These are phyloP conservation scores for Nycteola revayana DNA, from an alignment of 2,888 invertebrate genomes.

Conservation along the genomic window DNA sequence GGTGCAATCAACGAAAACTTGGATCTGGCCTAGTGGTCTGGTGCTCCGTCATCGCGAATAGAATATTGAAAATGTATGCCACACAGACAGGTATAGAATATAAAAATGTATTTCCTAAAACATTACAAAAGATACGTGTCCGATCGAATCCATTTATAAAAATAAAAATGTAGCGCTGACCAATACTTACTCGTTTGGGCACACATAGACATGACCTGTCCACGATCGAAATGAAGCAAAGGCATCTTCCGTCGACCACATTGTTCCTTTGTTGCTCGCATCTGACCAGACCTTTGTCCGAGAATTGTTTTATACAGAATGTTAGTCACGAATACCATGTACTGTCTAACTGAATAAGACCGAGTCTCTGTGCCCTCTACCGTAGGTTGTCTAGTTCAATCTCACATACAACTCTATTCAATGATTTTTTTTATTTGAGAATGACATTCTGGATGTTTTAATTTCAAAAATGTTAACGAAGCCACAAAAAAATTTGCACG, in stretches of 20 bases:
- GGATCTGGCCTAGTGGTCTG: no score
- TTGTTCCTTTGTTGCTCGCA: conserved; percentile 74
- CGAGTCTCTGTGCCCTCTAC: conserved; percentile 53
- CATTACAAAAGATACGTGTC: conserved; percentile 7
- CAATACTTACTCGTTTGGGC: conserved; percentile 22
- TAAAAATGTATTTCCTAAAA: no score
- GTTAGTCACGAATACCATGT: conserved; percentile 80
- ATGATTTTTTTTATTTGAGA: conserved; percentile 21
- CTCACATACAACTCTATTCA: conserved; percentile 63
- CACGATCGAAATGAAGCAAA: conserved; percentile 73
- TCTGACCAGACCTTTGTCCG: conserved; percentile 78
- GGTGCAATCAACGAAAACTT: no score
- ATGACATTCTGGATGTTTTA: no score
- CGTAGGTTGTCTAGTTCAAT: conserved; percentile 43
- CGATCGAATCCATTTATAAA: conserved; percentile 12
- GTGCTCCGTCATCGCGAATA: no score
- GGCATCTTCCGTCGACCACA: conserved; percentile 64
- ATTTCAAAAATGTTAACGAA: no score
- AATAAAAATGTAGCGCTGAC: conserved; percentile 18
- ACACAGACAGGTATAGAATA: no score
- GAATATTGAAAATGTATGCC: no score
- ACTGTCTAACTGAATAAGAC: conserved; percentile 72
- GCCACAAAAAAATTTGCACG: no score
- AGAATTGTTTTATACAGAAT: conserved; percentile 80
- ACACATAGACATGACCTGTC: conserved; percentile 46